Evolutionary conservation across 2,888 invertebrate genomes (phyloP).

Genomic region (Slavum lentiscoides): DNA sequence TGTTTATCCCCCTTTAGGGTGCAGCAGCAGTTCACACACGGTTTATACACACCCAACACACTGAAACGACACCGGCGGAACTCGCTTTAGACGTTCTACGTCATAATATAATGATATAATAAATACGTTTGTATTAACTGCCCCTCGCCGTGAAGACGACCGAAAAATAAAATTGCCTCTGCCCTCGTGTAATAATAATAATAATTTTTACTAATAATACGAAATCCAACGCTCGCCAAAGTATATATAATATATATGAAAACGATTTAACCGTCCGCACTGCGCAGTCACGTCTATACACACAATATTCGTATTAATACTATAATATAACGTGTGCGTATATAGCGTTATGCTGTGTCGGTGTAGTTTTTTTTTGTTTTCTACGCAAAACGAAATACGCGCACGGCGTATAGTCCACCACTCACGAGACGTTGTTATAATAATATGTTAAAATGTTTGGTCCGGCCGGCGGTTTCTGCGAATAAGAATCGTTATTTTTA

Average conservation of each 20-base stretch:
- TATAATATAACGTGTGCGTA: not conserved
- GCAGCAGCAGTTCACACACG: not conserved
- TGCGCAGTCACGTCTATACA: too few species aligned
- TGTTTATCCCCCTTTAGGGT: not conserved
- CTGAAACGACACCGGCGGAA: not conserved
- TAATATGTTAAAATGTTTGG: not conserved
- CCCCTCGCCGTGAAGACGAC: not conserved
- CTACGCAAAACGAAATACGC: constrained; percentile 2
- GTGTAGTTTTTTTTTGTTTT: constrained; percentile 11
- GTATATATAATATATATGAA: not conserved
- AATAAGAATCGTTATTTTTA: too few species aligned
- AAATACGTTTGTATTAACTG: too few species aligned
- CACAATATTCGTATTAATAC: not conserved
- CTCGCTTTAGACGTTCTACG: too few species aligned
- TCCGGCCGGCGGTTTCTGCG: not conserved
- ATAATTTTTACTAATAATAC: not conserved
- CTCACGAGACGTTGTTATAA: not conserved
- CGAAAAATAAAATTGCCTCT: not conserved
- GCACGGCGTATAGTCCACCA: not conserved
- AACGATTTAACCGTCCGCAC: too few species aligned
- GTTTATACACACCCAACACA: not conserved
- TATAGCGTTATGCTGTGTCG: not conserved
- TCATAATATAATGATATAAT: too few species aligned
- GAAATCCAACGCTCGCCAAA: not conserved
- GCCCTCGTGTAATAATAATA: not conserved